These are phyloP conservation scores for Epinephelus cyanopodus DNA, from an alignment of 2,113 vertebrate species.

Conservation along the genomic window DNA sequence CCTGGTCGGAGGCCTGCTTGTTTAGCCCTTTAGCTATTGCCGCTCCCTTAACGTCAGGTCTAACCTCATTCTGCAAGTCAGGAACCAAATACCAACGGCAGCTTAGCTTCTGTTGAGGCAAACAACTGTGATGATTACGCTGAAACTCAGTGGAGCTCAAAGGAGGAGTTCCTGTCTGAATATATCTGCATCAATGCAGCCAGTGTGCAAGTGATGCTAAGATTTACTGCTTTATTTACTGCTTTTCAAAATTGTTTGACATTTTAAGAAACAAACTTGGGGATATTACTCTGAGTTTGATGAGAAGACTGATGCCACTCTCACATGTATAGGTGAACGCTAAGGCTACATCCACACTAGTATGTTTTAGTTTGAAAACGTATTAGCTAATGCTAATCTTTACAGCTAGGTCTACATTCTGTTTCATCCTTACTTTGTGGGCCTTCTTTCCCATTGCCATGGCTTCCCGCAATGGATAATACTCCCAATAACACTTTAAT, in stretches of 20 bases:
- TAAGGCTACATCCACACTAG: too few relatives aligned
- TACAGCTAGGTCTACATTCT: too few relatives aligned
- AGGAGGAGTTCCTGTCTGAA: not conserved
- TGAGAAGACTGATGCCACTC: not conserved
- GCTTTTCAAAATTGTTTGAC: not conserved
- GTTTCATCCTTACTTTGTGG: too few relatives aligned
- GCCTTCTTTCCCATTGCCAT: too few relatives aligned
- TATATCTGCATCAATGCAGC: not conserved
- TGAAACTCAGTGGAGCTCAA: not conserved
- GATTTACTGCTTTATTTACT: not conserved
- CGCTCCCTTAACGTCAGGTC: slow-evolving; percentile 13
- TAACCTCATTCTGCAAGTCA: slow-evolving; percentile 5
- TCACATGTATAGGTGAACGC: not conserved
- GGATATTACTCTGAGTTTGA: too few relatives aligned
- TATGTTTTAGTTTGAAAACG: too few relatives aligned
- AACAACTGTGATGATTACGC: not conserved
- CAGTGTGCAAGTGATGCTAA: not conserved
- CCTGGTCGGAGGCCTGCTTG: not conserved
- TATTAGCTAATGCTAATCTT: too few relatives aligned
- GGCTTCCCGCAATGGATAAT: too few relatives aligned
- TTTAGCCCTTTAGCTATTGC: not conserved
- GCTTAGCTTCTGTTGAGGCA: not conserved
- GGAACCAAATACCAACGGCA: slow-evolving; percentile 7
- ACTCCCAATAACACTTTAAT: too few relatives aligned
- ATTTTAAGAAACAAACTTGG: not conserved